These are phyloP conservation scores for Eupithecia tripunctaria DNA, from an alignment of 2,888 invertebrate species.

Conservation along the genomic window DNA sequence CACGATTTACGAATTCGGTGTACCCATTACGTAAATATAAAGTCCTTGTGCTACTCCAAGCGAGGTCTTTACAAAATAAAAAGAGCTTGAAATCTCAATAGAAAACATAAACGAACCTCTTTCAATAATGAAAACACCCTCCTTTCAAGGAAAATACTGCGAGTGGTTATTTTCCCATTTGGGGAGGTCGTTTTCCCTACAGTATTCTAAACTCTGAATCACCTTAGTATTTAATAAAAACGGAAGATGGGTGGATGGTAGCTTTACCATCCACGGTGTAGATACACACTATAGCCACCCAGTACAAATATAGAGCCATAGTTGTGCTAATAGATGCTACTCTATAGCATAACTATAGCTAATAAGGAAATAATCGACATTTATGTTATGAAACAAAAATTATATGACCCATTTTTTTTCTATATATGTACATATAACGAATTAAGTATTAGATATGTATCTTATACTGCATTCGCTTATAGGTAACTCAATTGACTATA, in stretches of 20 bases:
- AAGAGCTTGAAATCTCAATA: conserved; percentile 13
- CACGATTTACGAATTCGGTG: neutral
- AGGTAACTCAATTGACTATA: neutral
- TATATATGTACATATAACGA: too few relatives aligned
- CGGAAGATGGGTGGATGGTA: neutral
- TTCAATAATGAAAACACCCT: conserved; percentile 22
- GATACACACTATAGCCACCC: too few relatives aligned
- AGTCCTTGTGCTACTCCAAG: conserved; percentile 8
- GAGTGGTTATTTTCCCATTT: conserved; percentile 10
- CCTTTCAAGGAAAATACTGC: conserved; percentile 18
- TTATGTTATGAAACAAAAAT: too few relatives aligned
- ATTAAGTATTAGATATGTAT: too few relatives aligned
- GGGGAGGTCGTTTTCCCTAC: conserved; percentile 12
- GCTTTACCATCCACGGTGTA: too few relatives aligned
- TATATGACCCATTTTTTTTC: too few relatives aligned
- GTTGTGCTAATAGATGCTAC: too few relatives aligned
- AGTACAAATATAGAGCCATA: too few relatives aligned
- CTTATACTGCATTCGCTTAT: neutral
- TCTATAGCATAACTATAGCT: too few relatives aligned
- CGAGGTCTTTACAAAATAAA: conserved; percentile 16
- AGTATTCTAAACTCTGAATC: conserved; percentile 18
- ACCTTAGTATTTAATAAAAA: conserved; percentile 2
- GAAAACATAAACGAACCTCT: conserved; percentile 18
- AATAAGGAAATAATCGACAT: too few relatives aligned
- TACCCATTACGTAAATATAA: conserved; percentile 5